Base-by-base conservation (phyloP, 2,888 invertebrate species). In the Syrista parreyssii region DNA sequence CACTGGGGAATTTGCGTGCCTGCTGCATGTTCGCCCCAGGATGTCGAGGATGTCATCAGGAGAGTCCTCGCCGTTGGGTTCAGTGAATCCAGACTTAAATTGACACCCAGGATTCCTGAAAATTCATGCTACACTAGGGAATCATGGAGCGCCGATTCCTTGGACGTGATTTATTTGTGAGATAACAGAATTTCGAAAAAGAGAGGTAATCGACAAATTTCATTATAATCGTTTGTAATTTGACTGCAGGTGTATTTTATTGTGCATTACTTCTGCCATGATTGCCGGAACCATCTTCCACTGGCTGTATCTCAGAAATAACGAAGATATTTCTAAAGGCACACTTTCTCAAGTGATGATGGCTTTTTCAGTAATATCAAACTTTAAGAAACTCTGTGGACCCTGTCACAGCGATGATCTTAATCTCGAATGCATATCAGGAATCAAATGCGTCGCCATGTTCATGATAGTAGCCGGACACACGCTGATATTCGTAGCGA, bases 371-470 rank as follows among this genome's bases (percentile, higher is more conserved):
- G 79, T 94, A 3, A 92, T 94, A 78, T 92, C 93, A 83, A 95
- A 94, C 82, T 87, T 93, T 73, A 93, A 92, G 85, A 95, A 95
- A 89, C 92, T 95, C 33, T 90, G 93, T 0, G 93, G 93, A 0
- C 94, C 93, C 80, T 92, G 93, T 76, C 92, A 93, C 73, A 94
- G 94, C 74, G 92, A 92, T 84, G 93, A 93, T 55, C 87, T 94
- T 12, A 94, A 95, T 35, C 90, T 96, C 76, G 94, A 95, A 82
- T 94, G 95, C 84, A 91, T 95, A 75, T 93, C 93, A 74, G 95
- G 95, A 0, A 94, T 96, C 68, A 95, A 95, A 86, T 93, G 94
- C 23, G 86, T 95, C 74, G 93, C 95, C 0, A 96, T 96, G 96
- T 82, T 93, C 0, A 92, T 95, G 74, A 95, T 96, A 74, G 91